Base-by-base conservation (phyloP, 2,113 vertebrate species). In the Alligator sinensis region DNA sequence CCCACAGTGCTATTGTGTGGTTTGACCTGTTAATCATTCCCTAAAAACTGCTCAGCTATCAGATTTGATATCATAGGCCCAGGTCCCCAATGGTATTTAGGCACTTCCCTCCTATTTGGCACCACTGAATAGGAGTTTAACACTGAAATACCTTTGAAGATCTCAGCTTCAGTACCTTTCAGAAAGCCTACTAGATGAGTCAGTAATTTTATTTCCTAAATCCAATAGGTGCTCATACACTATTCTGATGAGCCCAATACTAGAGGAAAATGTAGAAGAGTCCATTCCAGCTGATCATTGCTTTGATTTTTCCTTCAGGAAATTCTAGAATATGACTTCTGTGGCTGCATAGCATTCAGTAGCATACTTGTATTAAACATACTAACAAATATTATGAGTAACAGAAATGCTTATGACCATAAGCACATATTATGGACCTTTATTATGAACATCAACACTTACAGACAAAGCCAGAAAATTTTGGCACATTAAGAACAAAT, bases 241-340 rank as follows among this genome's bases (percentile, higher is more conserved):
- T 61, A 68, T 54, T 22, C 70, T 74, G 62, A 77, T 47, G 54
- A 80, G 57, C 11, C 76, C 12, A 10, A 68, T 75, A 24, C 9
- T 1, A 55, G 47, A 55, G 15, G 34, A 14, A 61, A 9, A 15
- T 4, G 62, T 10, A 7, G 34, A 60, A 47, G 0, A 2, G 63
- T 21, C 3, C 62, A 21, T 38, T 21, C 19, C 34, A 22, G 1
- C 54, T 25, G 90, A 9, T 21, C 27, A 6, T 28, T 54, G 5
- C 1, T 80, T 95, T 87, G 84, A 47, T 74, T 74, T 74, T 47
- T 34, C 34, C 70, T 24, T 14, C 34, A 47, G 22, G 63, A 95
- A 63, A 90, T 59, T 60, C 57, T 34, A 57, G 54, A 2, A 5
- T 18, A 54, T 34, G 11, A 5, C 1, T 83, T 88, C 76, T 62